These are phyloP conservation scores for Argyra leucocephala DNA, from an alignment of 2,888 invertebrate genomes.

Conservation along the genomic window DNA sequence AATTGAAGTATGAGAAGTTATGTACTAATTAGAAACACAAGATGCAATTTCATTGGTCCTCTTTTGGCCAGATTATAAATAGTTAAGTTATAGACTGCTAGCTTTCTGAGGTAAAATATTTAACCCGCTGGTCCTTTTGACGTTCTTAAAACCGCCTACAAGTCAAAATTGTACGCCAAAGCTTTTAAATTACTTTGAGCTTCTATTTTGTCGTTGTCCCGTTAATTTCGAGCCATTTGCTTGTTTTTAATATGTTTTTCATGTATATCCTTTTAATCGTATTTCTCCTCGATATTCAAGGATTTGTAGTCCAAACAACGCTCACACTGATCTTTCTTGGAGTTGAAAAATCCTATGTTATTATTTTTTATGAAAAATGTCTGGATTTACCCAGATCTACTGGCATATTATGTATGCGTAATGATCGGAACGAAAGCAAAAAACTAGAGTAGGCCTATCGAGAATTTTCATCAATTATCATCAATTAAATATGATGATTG, in stretches of 20 bases:
- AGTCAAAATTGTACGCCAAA: background rate
- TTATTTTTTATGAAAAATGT: too few species aligned
- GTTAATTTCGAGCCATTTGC: background rate
- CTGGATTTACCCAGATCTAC: too few species aligned
- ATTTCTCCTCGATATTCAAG: background rate
- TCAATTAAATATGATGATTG: too few species aligned
- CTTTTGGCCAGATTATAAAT: background rate
- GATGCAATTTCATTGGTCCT: background rate
- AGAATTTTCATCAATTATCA: too few species aligned
- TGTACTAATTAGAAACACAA: background rate
- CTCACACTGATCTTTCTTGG: background rate
- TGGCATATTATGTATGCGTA: too few species aligned
- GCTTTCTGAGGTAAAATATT: background rate
- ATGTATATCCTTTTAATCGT: background rate
- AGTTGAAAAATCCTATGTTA: too few species aligned
- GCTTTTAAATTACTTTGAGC: background rate
- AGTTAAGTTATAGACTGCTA: background rate
- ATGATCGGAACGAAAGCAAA: too few species aligned
- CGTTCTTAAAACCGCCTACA: background rate
- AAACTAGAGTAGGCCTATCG: too few species aligned
- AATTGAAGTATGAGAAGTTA: background rate
- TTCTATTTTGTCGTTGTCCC: background rate
- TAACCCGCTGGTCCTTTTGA: background rate
- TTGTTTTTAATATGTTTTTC: background rate
- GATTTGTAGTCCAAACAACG: background rate